Evolutionary conservation across 2,888 invertebrate genomes (phyloP).

Genomic region (Drosophila siamana): DNA sequence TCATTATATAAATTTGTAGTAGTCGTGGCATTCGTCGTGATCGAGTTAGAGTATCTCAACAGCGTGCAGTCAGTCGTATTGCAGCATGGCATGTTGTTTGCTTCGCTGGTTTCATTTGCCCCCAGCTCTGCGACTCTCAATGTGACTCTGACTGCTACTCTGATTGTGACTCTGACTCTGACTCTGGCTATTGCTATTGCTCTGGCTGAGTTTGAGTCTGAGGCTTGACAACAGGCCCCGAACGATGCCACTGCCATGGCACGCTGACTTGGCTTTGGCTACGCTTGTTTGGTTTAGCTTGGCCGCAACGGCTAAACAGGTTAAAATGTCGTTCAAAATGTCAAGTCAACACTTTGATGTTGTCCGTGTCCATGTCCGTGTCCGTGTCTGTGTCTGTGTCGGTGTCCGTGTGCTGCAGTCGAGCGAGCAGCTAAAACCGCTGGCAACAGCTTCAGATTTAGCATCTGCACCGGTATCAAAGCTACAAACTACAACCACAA

Average conservation of each 20-base stretch:
- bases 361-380: constrained; percentile 69
- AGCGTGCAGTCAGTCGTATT: constrained; percentile 72
- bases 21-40: constrained; percentile 3
- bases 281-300: constrained; percentile 74
- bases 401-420: constrained; percentile 38
- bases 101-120: constrained; percentile 75
- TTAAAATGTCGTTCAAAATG: constrained; percentile 83
- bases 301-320: constrained; percentile 79
- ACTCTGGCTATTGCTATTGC: constrained; percentile 30
- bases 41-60: constrained; percentile 37
- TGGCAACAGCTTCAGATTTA: constrained; percentile 46
- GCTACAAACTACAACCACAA: constrained; percentile 8
- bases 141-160: constrained; percentile 29
- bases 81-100: constrained; percentile 76
- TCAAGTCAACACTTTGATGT: constrained; percentile 83
- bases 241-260: constrained; percentile 69
- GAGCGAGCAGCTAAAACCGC: constrained; percentile 50
- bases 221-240: constrained; percentile 64
- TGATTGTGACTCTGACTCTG: constrained; percentile 12
- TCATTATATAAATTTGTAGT: neutral
- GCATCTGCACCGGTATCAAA: constrained; percentile 3
- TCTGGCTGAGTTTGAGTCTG: constrained; percentile 27
- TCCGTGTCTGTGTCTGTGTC: constrained; percentile 49
- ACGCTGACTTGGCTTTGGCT: constrained; percentile 71
- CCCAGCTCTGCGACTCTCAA: constrained; percentile 25